These are phyloP conservation scores for Drosophila anomelani DNA, from an alignment of 2,888 invertebrate genomes.

Conservation along the genomic window DNA sequence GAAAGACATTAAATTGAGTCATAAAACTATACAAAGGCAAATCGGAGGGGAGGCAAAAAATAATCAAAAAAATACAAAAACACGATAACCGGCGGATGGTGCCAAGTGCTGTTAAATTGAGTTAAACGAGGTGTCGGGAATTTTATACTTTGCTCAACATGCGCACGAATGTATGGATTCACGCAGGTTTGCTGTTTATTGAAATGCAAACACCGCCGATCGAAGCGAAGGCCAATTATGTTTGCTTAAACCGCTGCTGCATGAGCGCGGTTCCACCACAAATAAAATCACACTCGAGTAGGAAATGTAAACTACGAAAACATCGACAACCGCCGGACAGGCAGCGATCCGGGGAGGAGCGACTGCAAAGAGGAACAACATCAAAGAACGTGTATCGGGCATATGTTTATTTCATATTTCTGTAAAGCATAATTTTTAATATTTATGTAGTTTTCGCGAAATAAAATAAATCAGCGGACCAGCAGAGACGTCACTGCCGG, in stretches of 20 bases:
- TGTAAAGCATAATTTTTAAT: slow-evolving; percentile 71
- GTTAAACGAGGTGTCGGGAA: slow-evolving; percentile 67
- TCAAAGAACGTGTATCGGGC: slow-evolving; percentile 44
- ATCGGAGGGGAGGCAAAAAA: slow-evolving; percentile 17
- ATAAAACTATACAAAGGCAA: slow-evolving; percentile 63
- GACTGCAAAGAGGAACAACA: slow-evolving; percentile 38
- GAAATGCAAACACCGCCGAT: slow-evolving; percentile 53
- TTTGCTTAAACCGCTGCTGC: slow-evolving; percentile 71
- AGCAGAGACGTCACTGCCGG: slow-evolving; percentile 63
- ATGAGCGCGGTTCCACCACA: slow-evolving; percentile 59
- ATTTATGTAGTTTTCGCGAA: slow-evolving; percentile 74
- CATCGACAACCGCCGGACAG: slow-evolving; percentile 47
- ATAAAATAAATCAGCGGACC: slow-evolving; percentile 74
- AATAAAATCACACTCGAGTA: slow-evolving; percentile 75
- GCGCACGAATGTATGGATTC: slow-evolving; percentile 57
- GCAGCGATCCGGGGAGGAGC: slow-evolving; percentile 25
- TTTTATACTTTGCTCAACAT: slow-evolving; percentile 60
- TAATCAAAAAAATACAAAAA: slow-evolving; percentile 7
- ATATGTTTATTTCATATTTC: slow-evolving; percentile 75
- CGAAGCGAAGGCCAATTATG: slow-evolving; percentile 76
- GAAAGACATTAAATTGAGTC: slow-evolving; percentile 74
- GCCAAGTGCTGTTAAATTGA: slow-evolving; percentile 56
- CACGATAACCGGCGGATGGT: slow-evolving; percentile 63
- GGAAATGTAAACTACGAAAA: slow-evolving; percentile 71
- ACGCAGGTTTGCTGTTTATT: slow-evolving; percentile 34